A percentile compares a stretch with the other conserved stretches of the same genome.
Evolutionary conservation across 2,888 invertebrate species (phyloP).

Genomic region (Synanthedon formicaeformis): DNA sequence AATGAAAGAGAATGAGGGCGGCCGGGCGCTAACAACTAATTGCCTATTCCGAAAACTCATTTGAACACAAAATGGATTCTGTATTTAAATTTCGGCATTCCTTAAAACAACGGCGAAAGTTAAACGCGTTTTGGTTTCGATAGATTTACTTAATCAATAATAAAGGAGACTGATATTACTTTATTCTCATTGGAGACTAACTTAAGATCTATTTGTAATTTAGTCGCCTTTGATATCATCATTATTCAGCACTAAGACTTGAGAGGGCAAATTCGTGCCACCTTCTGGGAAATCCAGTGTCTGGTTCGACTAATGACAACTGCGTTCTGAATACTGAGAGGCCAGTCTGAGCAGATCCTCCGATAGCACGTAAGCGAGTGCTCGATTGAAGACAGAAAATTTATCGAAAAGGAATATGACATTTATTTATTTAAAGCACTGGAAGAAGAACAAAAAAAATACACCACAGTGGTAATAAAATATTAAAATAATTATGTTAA

Average conservation of each 20-base stretch:
- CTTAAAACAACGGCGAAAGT: slow-evolving; percentile 63
- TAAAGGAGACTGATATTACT: background rate
- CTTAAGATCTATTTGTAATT: slow-evolving; percentile 26
- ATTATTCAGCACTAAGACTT: slow-evolving; percentile 44
- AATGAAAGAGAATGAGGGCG: slow-evolving; percentile 69
- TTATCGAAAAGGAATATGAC: no score
- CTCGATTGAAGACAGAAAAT: no score
- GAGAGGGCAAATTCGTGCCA: slow-evolving; percentile 35
- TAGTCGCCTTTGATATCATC: slow-evolving; percentile 39
- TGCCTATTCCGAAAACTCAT: slow-evolving; percentile 71
- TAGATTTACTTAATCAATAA: slow-evolving; percentile 8
- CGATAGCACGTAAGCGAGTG: no score
- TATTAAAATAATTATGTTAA: no score
- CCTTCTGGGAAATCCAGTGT: slow-evolving; percentile 54
- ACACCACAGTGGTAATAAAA: no score
- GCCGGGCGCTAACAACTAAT: slow-evolving; percentile 70
- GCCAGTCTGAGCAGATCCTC: slow-evolving; percentile 6
- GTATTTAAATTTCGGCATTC: slow-evolving; percentile 69
- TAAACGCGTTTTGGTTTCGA: slow-evolving; percentile 44
- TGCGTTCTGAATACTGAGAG: slow-evolving; percentile 58
- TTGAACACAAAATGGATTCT: slow-evolving; percentile 70
- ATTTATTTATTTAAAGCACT: no score
- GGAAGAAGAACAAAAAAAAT: no score
- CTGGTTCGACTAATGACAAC: slow-evolving; percentile 58
- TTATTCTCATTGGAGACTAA: background rate